Evolutionary conservation across 2,797 vertebrate species (phyloP), one percentile per base, ranked within the genome.

Genomic region (Lerista edwardsae): DNA sequence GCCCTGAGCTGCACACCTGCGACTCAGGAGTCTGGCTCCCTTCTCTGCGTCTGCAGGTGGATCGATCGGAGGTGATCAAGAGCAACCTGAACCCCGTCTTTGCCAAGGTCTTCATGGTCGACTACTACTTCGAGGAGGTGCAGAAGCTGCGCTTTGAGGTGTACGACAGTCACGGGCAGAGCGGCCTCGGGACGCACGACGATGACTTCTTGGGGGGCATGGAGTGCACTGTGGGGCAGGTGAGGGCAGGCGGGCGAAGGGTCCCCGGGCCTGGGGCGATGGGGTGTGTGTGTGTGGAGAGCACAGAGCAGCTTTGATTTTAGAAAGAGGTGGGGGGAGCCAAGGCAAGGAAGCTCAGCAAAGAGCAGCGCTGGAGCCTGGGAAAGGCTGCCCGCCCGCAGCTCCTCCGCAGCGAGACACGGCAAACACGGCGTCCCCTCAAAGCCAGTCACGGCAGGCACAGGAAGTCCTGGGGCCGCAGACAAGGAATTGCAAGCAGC

Each of bases 101-200:
- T 5, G 98, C 97, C 92, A 99, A 98, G 93, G 97, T 98, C 91
- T 98, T 99, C 93, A 97, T 96, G 0, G 90, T 98, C 57, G 98
- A 99, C 90, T 99, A 98, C 92, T 99, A 97, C 93, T 99, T 99
- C 0, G 98, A 99, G 94, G 98, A 99, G 93, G 98, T 98, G 23
- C 98, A 99, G 96, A 98, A 97, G 93, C 96, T 99, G 89, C 97
- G 98, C 0, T 99, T 99, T 0, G 98, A 99, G 91, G 98, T 98
- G 51, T 99, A 98, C 0, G 98, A 99, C 95, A 98, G 97, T 82
- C 98, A 98, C 0, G 97, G 98, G 65, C 97, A 98, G 14, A 94
- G 97, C 15, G 96, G 97, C 71, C 96, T 98, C 0, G 96, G 97
- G 82, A 97, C 97, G 0, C 97, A 97, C 0, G 98, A 98, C 0